Evolutionary conservation across 1,140 invertebrate genomes (phyloP), one percentile per base, ranked within the genome.

Genomic region (Drosophila asahinai): DNA sequence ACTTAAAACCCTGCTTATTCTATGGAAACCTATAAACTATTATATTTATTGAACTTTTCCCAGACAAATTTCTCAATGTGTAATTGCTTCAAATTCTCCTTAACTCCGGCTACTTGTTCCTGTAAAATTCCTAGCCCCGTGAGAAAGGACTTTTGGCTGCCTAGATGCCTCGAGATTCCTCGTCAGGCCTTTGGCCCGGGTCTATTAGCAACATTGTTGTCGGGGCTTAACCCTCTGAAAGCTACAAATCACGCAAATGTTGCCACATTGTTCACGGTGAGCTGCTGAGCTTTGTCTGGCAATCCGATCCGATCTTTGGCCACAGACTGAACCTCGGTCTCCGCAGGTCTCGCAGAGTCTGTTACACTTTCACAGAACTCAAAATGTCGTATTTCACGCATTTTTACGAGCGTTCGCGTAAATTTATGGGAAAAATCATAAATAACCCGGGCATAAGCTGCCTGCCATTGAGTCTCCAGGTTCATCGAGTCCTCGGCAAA

Each of bases 321-420:
- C 11, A 49, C 19, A 52, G 17, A 40, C 47, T 22, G 52, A 8
- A 9, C 3, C 33, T 30, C 33, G 8, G 19, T 12, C 25, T 36
- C 3, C 22, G 22, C 42, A 38, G 61, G 61, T 8, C 43, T 14
- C 25, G 19, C 47, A 51, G 36, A 30, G 33, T 51, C 80, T 89
- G 86, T 90, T 90, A 90, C 86, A 90, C 86, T 86, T 90, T 90
- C 86, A 90, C 82, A 90, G 86, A 90, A 90, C 86, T 90, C 82
- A 90, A 90, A 90, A 90, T 90, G 86, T 86, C 82, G 86, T 90
- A 90, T 90, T 82, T 90, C 76, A 90, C 81, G 86, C 79, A 80
- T 71, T 90, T 90, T 90, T 90, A 90, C 75, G 86, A 90, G 80
- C 86, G 76, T 90, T 86, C 86, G 86, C 86, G 86, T 90, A 90